Base-by-base conservation (phyloP, 2,888 invertebrate genomes). In the Hyles lineata region DNA sequence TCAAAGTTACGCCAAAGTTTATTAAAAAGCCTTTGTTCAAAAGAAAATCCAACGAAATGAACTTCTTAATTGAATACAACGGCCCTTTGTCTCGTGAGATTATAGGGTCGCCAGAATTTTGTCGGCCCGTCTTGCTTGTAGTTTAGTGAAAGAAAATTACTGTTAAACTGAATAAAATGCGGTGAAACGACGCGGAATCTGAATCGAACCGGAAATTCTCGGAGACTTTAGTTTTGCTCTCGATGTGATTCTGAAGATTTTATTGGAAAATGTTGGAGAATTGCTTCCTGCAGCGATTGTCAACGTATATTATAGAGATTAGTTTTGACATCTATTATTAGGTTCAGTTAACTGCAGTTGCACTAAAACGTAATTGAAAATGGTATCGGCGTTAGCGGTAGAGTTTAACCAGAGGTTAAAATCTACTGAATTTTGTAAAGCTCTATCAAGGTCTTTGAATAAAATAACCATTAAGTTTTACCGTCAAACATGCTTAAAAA, bases 51-150 rank as follows among this genome's bases (percentile, higher is more conserved):
- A 50, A 19, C 23, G 17, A 23, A 50, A 67, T 67, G 43, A 67
- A 67, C 67, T 67, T 67, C 67, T 67, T 67, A 67, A 67, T 67
- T 67, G 67, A 67, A 67, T 50, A 67, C 67, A 50, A 23, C 67
- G 50, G 67, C 43, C 55, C 67, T 67, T 67, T 67, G 50, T 50
- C 6, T 67, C 25, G 67, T 43, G 17, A 50, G 67, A 50, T 67
- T 43, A 43, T 50, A 50, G 67, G 43, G 11, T n/a, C 11, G 63
- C 1, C 35, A n/a, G 32, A 32, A 62, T 62, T 19, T 62, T 35
- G 35, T 15, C 55, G 55, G 55, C 55, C 17, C 60, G 25, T 23
- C 17, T 25, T 25, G 25, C 7, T 15, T 21, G 67, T 21, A 67
- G 2, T 6, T 35, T 43, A 3, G 43, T 5, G 21, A 67, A 23